These are phyloP conservation scores for roundworm (Caenorhabditis elegans) DNA, from an alignment of 1,140 invertebrate species.

Conservation along the genomic window WBcel235 BX284603.4:10202001-10202500, in stretches of 20 bases:
- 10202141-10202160: conserved; percentile 40
- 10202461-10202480: background rate
- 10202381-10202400: background rate
- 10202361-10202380: conserved; percentile 1
- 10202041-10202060: conserved; percentile 18
- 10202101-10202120: conserved; percentile 42
- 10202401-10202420: conserved; percentile 30
- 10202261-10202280: conserved; percentile 37
- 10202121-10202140: conserved; percentile 25
- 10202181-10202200: conserved; percentile 33
- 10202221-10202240: background rate
- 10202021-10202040: conserved; percentile 33
- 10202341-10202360: conserved; percentile 43
- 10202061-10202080: background rate
- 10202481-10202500: conserved; percentile 6
- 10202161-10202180: conserved; percentile 46
- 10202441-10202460: conserved; percentile 43
- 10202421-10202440: conserved; percentile 47
- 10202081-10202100: too few relatives aligned
- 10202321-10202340: conserved; percentile 41
- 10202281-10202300: conserved; percentile 43
- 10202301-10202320: conserved; percentile 44
- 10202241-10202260: conserved; percentile 30
- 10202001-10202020: conserved; percentile 39
- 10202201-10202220: background rate